Evolutionary conservation across 2,113 vertebrate genomes (phyloP).

Genomic region (Xyrauchen texanus): DNA sequence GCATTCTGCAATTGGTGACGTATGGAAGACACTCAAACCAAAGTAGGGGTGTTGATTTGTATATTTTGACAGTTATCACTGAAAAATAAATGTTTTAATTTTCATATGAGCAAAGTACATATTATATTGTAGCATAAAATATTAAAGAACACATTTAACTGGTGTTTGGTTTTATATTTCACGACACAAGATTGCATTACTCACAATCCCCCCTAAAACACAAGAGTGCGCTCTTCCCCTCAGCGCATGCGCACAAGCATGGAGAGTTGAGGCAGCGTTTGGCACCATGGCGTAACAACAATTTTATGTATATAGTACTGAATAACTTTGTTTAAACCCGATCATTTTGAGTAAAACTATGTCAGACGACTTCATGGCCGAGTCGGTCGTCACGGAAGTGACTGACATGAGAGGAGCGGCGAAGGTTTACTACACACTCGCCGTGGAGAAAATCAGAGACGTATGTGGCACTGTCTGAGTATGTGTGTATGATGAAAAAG

Average conservation of each 20-base stretch:
- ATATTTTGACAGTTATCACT: no score
- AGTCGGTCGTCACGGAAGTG: constrained; percentile 56
- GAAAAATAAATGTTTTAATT: neutral
- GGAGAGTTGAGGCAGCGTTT: constrained; percentile 51
- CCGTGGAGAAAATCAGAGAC: constrained; percentile 77
- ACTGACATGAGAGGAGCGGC: constrained; percentile 65
- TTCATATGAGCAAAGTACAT: no score
- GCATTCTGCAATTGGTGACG: constrained; percentile 78
- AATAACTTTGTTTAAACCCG: neutral
- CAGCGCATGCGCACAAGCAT: constrained; percentile 52
- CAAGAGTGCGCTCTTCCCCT: neutral
- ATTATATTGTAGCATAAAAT: fast-evolving
- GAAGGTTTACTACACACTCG: constrained; percentile 71
- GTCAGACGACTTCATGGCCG: constrained; percentile 64
- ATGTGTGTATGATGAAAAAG: constrained; percentile 45
- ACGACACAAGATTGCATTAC: neutral
- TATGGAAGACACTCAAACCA: constrained; percentile 61
- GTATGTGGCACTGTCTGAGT: constrained; percentile 63
- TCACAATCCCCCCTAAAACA: neutral
- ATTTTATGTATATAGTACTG: constrained; percentile 17
- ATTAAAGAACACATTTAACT: no score
- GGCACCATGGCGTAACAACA: constrained; percentile 59
- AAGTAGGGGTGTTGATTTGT: constrained; percentile 32
- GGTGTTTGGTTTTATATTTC: neutral
- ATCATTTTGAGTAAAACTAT: constrained; percentile 50